These are phyloP conservation scores for Microchirus variegatus DNA, from an alignment of 2,797 vertebrate species.

Conservation along the genomic window DNA sequence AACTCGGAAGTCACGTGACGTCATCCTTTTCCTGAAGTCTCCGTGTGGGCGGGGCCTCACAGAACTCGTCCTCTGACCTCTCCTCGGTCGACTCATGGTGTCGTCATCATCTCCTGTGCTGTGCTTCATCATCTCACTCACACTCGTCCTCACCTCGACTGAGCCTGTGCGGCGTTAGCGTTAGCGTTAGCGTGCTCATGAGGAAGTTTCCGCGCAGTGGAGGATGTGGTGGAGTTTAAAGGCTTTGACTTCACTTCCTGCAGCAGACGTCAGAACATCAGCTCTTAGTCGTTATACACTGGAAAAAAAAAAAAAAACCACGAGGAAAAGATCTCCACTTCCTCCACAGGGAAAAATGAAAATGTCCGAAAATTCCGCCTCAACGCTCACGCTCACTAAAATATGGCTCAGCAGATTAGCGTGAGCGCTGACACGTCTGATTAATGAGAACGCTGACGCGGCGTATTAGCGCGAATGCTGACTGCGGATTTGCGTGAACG, in stretches of 20 bases:
- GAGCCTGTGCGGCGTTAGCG: neutral
- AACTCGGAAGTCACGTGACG: too few relatives aligned
- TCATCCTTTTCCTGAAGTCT: too few relatives aligned
- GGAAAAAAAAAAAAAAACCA: too few relatives aligned
- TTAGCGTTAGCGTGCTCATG: too few relatives aligned
- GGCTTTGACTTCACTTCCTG: constrained; percentile 30
- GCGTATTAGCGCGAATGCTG: too few relatives aligned
- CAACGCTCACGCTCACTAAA: too few relatives aligned
- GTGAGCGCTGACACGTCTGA: too few relatives aligned
- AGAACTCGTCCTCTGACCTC: constrained; percentile 23
- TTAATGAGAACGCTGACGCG: too few relatives aligned
- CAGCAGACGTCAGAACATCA: constrained; percentile 40
- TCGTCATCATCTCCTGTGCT: constrained; percentile 66
- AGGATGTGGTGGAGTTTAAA: constrained; percentile 18
- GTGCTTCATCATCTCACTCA: constrained; percentile 77
- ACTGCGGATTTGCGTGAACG: too few relatives aligned
- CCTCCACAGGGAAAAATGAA: neutral
- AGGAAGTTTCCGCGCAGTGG: neutral
- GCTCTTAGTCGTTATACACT: constrained; percentile 59
- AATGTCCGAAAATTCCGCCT: too few relatives aligned
- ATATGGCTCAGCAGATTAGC: too few relatives aligned
- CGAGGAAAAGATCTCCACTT: constrained; percentile 49
- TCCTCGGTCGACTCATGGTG: constrained; percentile 57
- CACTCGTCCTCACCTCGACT: constrained; percentile 50
- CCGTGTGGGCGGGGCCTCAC: too few relatives aligned